Base-by-base conservation (phyloP, 2,797 vertebrate species). In the Scolopax rusticola region DNA sequence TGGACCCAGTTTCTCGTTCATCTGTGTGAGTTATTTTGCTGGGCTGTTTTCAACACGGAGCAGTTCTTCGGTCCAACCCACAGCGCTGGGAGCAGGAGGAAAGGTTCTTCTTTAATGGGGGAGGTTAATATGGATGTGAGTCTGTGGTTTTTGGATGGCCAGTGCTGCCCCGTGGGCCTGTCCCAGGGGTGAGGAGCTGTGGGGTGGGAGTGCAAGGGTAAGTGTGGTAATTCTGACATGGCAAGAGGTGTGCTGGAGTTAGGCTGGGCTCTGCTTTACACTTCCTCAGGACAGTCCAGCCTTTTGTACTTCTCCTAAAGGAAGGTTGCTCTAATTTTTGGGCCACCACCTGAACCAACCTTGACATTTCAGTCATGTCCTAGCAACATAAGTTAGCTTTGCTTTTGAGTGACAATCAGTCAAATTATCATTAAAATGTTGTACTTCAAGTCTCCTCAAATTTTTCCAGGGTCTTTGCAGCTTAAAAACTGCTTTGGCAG, bases 111-210 rank as follows among this genome's bases (percentile, higher is more conserved):
- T 56, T 85, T 47, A 57, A 15, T 12, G 43, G 77, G 12, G 83
- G 47, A 67, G 20, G 24, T 38, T 30, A n/a, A 20, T 1, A 2
- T 15, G 56, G 41, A 36, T 7, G n/a, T 27, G 51, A 32, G 27
- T 41, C 45, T 40, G n/a, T 60, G 84, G 36, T 36, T 19, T 82
- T 21, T n/a, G 51, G 47, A 5, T 40, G 28, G 50, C 56, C 23
- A 11, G 19, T 0, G 1, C n/a, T 60, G 67, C 21, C 56, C 56
- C 28, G 9, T 20, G n/a, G 51, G 15, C 33, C 65, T 53, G 38
- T 54, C 24, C 45, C 0, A 0, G 36, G 4, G 53, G 5, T 13
- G 19, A 57, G 40, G 28, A 38, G 63, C 15, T 43, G 67, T 25
- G 19, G 43, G 20, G 14, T 24, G 16, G 32, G 36, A 30, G 30